Conservation (phyloP, 2,797 vertebrate genomes). For the Cephalopachus bancanus region DNA sequence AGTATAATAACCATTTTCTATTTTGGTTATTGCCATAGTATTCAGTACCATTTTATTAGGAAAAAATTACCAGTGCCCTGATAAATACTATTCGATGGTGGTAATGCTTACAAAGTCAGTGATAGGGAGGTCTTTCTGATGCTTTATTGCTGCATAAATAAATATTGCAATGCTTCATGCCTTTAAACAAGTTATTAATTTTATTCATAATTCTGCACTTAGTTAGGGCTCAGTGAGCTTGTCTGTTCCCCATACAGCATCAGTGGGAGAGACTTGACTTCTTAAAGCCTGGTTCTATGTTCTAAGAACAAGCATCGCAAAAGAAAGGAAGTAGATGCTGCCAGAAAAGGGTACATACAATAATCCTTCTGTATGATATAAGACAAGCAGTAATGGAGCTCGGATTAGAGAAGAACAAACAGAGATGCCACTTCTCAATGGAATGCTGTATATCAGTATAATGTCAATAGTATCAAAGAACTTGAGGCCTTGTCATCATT, state of each 20-base stretch:
- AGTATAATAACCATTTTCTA: neutral
- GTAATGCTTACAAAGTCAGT: neutral
- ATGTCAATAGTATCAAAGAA: neutral
- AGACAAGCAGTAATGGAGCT: neutral
- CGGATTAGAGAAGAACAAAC: neutral
- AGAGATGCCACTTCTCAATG: neutral
- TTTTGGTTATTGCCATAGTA: neutral
- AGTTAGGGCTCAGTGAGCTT: neutral
- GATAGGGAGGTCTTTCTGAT: neutral
- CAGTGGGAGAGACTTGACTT: neutral
- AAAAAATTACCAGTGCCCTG: neutral
- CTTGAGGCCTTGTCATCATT: neutral
- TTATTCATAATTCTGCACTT: neutral
- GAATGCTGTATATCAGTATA: neutral
- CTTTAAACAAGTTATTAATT: neutral
- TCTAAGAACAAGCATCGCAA: neutral
- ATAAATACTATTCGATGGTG: neutral
- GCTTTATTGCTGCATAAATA: neutral
- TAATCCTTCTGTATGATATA: neutral
- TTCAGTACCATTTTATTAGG: neutral
- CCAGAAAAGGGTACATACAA: neutral
- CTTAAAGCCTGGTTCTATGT: neutral
- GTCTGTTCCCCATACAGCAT: neutral
- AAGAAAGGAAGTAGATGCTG: neutral
- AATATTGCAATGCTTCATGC: neutral